Evolutionary conservation across 2,113 vertebrate genomes (phyloP).

Genomic region (Epinephelus lanceolatus): DNA sequence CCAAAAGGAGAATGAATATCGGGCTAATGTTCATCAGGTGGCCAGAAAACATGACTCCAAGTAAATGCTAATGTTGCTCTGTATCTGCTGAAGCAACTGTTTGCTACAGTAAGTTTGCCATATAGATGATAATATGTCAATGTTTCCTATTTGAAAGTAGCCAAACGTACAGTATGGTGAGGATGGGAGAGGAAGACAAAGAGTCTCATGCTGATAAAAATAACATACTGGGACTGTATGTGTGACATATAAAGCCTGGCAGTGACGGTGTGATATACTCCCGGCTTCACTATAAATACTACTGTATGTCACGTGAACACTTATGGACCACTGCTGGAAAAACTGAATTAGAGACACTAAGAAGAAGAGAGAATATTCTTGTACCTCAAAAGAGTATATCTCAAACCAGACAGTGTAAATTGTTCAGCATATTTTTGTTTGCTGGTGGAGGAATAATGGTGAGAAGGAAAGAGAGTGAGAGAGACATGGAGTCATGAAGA

Average conservation of each 20-base stretch:
- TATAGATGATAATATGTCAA: neutral
- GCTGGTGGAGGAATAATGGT: neutral
- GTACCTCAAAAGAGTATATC: neutral
- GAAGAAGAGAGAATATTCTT: neutral
- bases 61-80: neutral
- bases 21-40: neutral
- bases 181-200: neutral
- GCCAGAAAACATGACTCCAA: neutral
- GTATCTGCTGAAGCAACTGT: neutral
- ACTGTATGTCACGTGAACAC: slow-evolving; percentile 7
- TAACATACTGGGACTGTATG: slow-evolving; percentile 29
- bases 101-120: neutral
- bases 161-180: neutral
- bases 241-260: slow-evolving; percentile 38
- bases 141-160: neutral
- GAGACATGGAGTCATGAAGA: neutral
- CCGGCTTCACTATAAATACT: slow-evolving; percentile 36
- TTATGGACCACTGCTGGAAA: neutral
- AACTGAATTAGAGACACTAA: neutral
- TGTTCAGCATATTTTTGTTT: neutral
- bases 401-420: neutral
- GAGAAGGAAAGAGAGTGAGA: neutral
- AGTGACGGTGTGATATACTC: slow-evolving; percentile 14
- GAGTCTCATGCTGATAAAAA: slow-evolving; percentile 55
- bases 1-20: neutral